These are phyloP conservation scores for Perca flavescens DNA, from an alignment of 2,113 vertebrate species.

Conservation along the genomic window DNA sequence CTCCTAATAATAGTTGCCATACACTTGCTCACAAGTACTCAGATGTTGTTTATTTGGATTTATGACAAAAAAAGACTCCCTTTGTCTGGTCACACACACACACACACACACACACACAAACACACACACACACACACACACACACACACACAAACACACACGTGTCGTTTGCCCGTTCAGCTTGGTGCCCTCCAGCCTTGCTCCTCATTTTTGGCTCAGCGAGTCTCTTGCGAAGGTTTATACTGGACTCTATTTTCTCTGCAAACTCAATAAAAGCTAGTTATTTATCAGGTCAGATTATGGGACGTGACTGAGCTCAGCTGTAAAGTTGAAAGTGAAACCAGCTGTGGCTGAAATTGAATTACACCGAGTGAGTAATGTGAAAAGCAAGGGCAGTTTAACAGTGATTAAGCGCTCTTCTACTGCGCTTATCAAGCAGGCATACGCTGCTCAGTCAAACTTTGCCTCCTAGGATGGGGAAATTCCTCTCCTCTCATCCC, in stretches of 20 bases:
- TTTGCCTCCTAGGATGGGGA: conserved; percentile 1
- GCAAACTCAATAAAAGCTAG: conserved; percentile 85
- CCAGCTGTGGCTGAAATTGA: conserved; percentile 85
- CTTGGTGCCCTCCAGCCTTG: conserved; percentile 58
- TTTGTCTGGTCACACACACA: no score
- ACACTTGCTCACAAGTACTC: conserved; percentile 21
- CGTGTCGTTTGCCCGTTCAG: conserved; percentile 35
- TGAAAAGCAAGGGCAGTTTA: conserved; percentile 84
- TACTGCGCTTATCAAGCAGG: conserved; percentile 36
- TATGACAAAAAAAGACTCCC: no score
- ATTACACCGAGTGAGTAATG: conserved; percentile 81
- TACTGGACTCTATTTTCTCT: conserved; percentile 82
- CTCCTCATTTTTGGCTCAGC: conserved; percentile 59
- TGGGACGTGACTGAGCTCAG: conserved; percentile 81
- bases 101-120: no score
- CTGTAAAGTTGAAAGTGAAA: conserved; percentile 85
- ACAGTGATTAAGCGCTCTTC: conserved; percentile 78
- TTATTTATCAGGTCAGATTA: conserved; percentile 86
- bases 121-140: no score
- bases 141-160: conserved; percentile 2
- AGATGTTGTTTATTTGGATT: not conserved
- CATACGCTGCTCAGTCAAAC: not conserved
- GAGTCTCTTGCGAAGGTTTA: conserved; percentile 72
- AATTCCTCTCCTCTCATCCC: conserved; percentile 6
- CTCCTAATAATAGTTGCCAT: conserved; percentile 54